These are phyloP conservation scores for Ormyrus nitidulus DNA, from an alignment of 2,888 invertebrate genomes.

Conservation along the genomic window DNA sequence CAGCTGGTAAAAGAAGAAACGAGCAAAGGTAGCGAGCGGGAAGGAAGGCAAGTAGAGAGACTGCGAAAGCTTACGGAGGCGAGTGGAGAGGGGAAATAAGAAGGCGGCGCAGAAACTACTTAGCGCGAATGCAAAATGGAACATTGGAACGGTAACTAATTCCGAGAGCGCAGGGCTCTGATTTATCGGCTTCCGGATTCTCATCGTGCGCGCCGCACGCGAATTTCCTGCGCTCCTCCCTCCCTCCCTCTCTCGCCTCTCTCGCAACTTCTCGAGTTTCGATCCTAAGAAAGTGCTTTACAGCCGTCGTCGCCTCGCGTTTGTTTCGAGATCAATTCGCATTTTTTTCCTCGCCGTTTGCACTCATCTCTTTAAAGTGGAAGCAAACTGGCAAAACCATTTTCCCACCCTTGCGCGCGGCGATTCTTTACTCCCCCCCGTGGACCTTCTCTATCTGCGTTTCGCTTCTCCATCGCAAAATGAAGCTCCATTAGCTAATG, in stretches of 20 bases:
- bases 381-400: conserved; percentile 19
- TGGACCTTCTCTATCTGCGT: not conserved
- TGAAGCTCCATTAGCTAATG: conserved; percentile 53
- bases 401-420: conserved; percentile 8
- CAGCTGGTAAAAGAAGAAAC: conserved; percentile 46
- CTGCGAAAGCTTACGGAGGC: conserved; percentile 20
- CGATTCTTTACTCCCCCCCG: not conserved
- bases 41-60: conserved; percentile 41
- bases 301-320: not conserved
- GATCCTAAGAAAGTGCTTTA: conserved; percentile 7
- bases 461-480: conserved; percentile 4
- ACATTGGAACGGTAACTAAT: conserved; percentile 71
- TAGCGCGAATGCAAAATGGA: conserved; percentile 71
- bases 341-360: not conserved
- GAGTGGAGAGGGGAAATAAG: conserved; percentile 51
- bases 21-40: not conserved
- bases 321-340: conserved; percentile 35
- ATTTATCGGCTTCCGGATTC: conserved; percentile 71
- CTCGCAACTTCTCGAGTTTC: not conserved
- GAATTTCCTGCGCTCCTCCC: not conserved
- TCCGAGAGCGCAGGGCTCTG: conserved; percentile 65
- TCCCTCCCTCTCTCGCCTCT: no score
- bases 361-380: not conserved
- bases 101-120: conserved; percentile 63
- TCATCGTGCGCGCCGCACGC: conserved; percentile 55